These are phyloP conservation scores for Myathropa florea DNA, from an alignment of 2,888 invertebrate species.

Conservation along the genomic window DNA sequence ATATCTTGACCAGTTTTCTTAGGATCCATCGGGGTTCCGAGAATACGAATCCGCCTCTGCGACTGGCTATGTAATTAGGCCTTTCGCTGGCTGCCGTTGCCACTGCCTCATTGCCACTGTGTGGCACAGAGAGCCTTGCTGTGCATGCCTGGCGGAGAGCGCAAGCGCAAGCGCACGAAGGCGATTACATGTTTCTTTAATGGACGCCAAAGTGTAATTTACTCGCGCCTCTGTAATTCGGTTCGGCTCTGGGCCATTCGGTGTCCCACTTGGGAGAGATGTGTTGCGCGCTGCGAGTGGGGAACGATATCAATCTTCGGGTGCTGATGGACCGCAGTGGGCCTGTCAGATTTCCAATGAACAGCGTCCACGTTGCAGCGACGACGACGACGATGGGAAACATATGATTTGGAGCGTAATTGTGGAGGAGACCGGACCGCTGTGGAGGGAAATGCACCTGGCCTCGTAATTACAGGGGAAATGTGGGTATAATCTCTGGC, in stretches of 20 bases:
- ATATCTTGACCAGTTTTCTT: constrained; percentile 56
- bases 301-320: constrained; percentile 54
- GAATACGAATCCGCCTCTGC: constrained; percentile 35
- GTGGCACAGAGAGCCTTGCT: not conserved
- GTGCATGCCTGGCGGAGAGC: not conserved
- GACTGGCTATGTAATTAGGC: constrained; percentile 52
- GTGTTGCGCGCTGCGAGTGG: constrained; percentile 13
- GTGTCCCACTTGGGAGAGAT: constrained; percentile 58
- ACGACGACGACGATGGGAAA: constrained; percentile 5
- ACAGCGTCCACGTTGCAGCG: not conserved
- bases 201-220: constrained; percentile 67
- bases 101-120: constrained; percentile 35
- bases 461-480: constrained; percentile 17
- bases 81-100: constrained; percentile 42
- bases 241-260: constrained; percentile 59
- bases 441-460: constrained; percentile 19
- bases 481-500: not conserved
- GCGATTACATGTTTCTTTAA: constrained; percentile 67
- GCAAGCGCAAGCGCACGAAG: constrained; percentile 44
- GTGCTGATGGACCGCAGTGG: constrained; percentile 33
- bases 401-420: constrained; percentile 23
- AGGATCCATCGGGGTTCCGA: constrained; percentile 46
- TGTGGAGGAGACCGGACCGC: not conserved
- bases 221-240: constrained; percentile 68
- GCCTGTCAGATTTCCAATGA: constrained; percentile 54